Evolutionary conservation across 2,797 vertebrate species (phyloP).

Genomic region (Malacoraja senta): DNA sequence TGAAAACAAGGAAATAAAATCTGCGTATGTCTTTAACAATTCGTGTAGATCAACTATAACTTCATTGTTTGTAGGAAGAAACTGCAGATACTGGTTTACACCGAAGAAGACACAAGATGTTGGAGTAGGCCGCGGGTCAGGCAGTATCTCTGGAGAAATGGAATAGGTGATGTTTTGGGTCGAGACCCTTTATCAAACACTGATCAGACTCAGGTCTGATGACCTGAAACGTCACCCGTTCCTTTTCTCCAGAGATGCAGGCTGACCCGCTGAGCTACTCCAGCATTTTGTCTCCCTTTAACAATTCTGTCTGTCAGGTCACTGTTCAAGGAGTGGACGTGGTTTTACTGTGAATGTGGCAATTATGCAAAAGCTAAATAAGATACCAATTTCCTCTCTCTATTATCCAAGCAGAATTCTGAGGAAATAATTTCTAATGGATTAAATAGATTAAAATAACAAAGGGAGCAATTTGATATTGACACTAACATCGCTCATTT

Average conservation of each 20-base stretch:
- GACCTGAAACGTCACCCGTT: too few species aligned
- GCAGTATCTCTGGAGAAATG: too few species aligned
- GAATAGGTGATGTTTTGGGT: too few species aligned
- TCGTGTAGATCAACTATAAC: too few species aligned
- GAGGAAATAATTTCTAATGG: neutral
- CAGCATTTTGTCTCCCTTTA: neutral
- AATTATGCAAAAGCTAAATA: neutral
- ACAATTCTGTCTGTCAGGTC: neutral
- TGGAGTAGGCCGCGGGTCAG: too few species aligned
- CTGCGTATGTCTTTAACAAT: neutral
- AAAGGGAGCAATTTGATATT: neutral
- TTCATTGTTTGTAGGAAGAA: too few species aligned
- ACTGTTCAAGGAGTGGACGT: neutral
- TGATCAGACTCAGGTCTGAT: too few species aligned
- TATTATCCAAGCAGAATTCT: neutral
- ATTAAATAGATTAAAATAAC: neutral
- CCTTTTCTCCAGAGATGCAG: too few species aligned
- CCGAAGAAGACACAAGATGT: too few species aligned
- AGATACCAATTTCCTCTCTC: neutral
- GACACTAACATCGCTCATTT: neutral
- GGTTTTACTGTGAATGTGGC: neutral
- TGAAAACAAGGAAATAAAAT: neutral
- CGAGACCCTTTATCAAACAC: too few species aligned
- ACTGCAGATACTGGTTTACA: too few species aligned
- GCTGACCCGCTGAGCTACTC: too few species aligned